Evolutionary conservation across 2,797 vertebrate species (phyloP), one percentile per base, ranked within the genome.

Genomic region (Acestrorhynchus altus): DNA sequence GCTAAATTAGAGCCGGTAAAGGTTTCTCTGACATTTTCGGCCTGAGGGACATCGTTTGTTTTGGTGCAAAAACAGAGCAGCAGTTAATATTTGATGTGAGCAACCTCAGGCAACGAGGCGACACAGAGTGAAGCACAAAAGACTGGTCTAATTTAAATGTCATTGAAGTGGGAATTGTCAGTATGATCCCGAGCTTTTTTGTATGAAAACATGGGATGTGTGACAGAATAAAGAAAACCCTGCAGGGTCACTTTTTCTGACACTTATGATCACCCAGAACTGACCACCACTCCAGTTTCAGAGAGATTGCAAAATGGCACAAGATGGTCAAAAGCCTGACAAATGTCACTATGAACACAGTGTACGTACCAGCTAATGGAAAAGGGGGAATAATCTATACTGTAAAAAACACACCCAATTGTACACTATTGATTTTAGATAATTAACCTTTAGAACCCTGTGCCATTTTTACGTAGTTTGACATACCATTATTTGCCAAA

Each of bases 21-120:
- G 83, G 81, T 83, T 86, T 83, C 78, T 75, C 70, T 84, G 85
- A 86, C 83, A 84, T 86, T 86, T 86, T 35, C 61, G 68, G 78
- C 81, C 83, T 64, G 72, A 77, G 79, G 84, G 76, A 81, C 76
- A 72, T 54, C 83, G 77, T 79, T 86, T 81, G 83, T 83, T 79
- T 83, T 74, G 76, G 76, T 81, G 78, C 72, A 76, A 79, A 70
- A 84, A 83, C 76, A 60, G 78, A 49, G 75, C 74, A 13, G 8
- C 22, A 31, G 78, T 86, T 83, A 86, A 86, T 86, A 84, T 86
- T 86, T 86, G 83, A 86, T 86, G 83, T 63, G 63, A n/a, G 44
- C 78, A 66, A 83, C 83, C 83, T 67, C 72, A 40, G 74, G 81
- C 81, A 72, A 78, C 75, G 56, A 73, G 77, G 74, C 57, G 20